Conservation (phyloP, 2,797 vertebrate genomes). For the Rhinella marina region DNA sequence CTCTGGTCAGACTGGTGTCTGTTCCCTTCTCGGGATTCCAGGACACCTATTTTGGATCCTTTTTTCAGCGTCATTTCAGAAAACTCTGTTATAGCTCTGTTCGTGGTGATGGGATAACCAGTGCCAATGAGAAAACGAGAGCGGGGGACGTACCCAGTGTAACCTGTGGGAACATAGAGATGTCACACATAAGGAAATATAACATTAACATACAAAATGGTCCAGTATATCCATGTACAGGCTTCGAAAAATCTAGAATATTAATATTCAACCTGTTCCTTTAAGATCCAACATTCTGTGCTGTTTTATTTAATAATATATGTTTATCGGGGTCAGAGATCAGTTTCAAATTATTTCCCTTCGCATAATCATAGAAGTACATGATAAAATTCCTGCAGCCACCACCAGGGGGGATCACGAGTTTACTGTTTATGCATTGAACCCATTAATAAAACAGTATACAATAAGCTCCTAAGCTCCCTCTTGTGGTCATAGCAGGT, state of each 20-base stretch:
- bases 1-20: constrained; percentile 52
- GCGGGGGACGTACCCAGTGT: constrained; percentile 75
- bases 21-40: constrained; percentile 27
- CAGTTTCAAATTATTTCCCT: no score
- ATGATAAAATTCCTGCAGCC: no score
- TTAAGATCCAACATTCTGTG: not conserved
- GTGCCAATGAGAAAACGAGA: constrained; percentile 74
- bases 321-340: not conserved
- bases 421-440: no score
- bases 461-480: no score
- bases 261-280: not conserved
- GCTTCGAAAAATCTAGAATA: not conserved
- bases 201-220: not conserved
- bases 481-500: no score
- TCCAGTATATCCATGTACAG: not conserved
- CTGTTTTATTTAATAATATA: not conserved
- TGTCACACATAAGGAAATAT: not conserved
- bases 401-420: no score
- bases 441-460: no score
- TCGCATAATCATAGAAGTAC: no score
- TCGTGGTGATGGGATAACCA: constrained; percentile 74
- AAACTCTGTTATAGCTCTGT: constrained; percentile 75
- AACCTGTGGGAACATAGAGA: constrained; percentile 68
- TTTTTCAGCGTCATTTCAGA: constrained; percentile 63
- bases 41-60: not conserved